These are phyloP conservation scores for Sialis lutaria DNA, from an alignment of 2,888 invertebrate genomes.

Conservation along the genomic window DNA sequence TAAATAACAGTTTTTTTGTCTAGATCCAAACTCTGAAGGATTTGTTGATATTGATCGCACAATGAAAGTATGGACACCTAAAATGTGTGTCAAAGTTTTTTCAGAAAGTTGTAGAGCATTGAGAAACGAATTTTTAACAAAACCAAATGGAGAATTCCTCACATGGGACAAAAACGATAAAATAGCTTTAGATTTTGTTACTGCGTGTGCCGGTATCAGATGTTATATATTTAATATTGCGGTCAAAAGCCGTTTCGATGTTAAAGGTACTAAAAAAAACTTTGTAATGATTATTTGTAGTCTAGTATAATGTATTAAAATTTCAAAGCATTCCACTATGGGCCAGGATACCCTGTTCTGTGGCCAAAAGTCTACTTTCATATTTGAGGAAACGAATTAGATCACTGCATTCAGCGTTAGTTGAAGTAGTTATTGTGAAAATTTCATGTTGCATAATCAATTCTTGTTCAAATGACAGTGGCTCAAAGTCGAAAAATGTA, in stretches of 20 bases:
- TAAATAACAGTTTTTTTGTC: not conserved
- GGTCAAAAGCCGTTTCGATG: slow-evolving; percentile 76
- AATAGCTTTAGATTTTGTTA: slow-evolving; percentile 88
- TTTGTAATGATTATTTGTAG: not conserved
- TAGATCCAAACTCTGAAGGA: not conserved
- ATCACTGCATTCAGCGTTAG: too few species aligned
- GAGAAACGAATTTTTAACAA: slow-evolving; percentile 35
- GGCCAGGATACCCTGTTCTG: too few species aligned
- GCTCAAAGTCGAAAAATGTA: too few species aligned
- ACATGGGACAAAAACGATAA: slow-evolving; percentile 98
- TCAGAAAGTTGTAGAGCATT: slow-evolving; percentile 45
- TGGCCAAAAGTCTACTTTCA: too few species aligned
- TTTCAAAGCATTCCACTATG: too few species aligned
- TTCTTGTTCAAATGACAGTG: too few species aligned
- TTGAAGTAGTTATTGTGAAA: too few species aligned
- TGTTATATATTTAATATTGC: slow-evolving; percentile 79
- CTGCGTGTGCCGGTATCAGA: slow-evolving; percentile 86
- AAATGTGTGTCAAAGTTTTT: slow-evolving; percentile 40
- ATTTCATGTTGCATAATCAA: too few species aligned
- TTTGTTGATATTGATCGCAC: slow-evolving; percentile 9
- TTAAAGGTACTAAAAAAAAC: slow-evolving; percentile 62
- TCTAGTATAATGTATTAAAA: slow-evolving; percentile 3
- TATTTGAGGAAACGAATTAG: too few species aligned
- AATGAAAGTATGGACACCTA: slow-evolving; percentile 23
- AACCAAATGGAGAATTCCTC: slow-evolving; percentile 46